phyloP scores from a whole-genome alignment of 2,888 invertebrate genomes.

The Cheilosia scutellata region DNA sequence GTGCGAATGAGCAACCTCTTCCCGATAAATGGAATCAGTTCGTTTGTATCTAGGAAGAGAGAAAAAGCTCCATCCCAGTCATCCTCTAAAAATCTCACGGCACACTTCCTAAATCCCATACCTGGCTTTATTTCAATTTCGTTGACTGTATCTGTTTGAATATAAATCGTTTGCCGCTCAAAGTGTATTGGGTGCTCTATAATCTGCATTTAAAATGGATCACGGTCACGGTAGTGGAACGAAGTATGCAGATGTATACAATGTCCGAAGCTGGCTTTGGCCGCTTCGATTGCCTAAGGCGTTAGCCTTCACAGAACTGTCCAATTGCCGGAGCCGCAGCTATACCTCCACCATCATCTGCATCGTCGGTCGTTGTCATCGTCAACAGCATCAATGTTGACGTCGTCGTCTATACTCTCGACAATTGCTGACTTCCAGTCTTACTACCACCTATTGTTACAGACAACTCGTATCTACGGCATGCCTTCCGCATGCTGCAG shows the following conservation, averaged over 20 bases:
- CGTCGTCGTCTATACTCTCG: constrained; percentile 45
- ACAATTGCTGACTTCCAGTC: constrained; percentile 56
- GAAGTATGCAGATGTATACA: constrained; percentile 54
- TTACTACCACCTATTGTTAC: constrained; percentile 66
- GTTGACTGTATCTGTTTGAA: constrained; percentile 13
- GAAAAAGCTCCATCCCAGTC: too few species aligned
- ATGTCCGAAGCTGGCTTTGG: constrained; percentile 36
- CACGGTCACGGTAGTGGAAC: constrained; percentile 71
- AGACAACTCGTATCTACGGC: constrained; percentile 21
- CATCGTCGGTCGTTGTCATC: constrained; percentile 12
- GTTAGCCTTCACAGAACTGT: constrained; percentile 69
- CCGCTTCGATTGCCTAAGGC: constrained; percentile 50
- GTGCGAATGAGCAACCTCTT: too few species aligned
- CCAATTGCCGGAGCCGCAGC: constrained; percentile 21
- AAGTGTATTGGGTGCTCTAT: constrained; percentile 59
- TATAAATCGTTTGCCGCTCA: neutral
- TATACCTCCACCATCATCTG: constrained; percentile 16
- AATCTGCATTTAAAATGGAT: constrained; percentile 72
- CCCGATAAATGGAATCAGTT: too few species aligned
- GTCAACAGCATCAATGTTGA: constrained; percentile 18
- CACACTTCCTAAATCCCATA: too few species aligned
- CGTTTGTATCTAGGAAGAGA: too few species aligned
- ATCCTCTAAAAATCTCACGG: too few species aligned
- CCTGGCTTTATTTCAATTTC: neutral
- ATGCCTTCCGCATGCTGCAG: constrained; percentile 65